Evolutionary conservation across 2,113 vertebrate genomes (phyloP), one percentile per base, ranked within the genome.

Genomic region (Scomber scombrus): DNA sequence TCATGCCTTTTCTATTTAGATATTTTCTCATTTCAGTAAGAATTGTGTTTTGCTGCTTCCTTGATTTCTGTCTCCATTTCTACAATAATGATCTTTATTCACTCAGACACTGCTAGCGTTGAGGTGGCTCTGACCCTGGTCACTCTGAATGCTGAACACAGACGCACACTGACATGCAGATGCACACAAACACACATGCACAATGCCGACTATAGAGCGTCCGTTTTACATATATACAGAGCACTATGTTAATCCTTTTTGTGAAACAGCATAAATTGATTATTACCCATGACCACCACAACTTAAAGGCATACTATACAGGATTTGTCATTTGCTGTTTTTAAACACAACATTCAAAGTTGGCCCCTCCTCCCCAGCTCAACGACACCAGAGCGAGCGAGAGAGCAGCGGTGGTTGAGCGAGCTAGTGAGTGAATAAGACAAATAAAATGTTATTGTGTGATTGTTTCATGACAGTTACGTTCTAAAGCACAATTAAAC

Each of bases 51-150:
- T 11, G 18, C 54, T 12, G 2, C 21, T 71, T 58, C 50, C 18
- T 19, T 1, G 12, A 0, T 69, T 40, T 79, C 69, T 31, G 16
- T 65, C 26, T 77, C 60, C 45, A 18, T 83, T 78, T 67, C 67
- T 49, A 85, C 83, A 80, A 85, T 73, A 84, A 77, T 86, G 82
- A 81, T 78, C 82, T 87, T 88, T 89, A 68, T 84, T 74, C 73
- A 46, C 16, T 54, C 50, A 74, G 68, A 86, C 82, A 72, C 68
- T 72, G 80, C 50, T 55, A 71, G 64, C 63, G 82, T 84, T 83
- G 79, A 89, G 60, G 84, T 80, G 63, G 55, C 47, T 84, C 73
- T 79, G 82, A 85, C 74, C 71, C 77, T 66, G 49, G 12, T 84
- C 72, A 49, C 80, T 81, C 76, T 81, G 75, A 87, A 92, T 91